A percentile compares a stretch with the other conserved stretches of the same genome.
phyloP scores from a whole-genome alignment of 2,113 vertebrate genomes.

The Notarius lentiginosus region DNA sequence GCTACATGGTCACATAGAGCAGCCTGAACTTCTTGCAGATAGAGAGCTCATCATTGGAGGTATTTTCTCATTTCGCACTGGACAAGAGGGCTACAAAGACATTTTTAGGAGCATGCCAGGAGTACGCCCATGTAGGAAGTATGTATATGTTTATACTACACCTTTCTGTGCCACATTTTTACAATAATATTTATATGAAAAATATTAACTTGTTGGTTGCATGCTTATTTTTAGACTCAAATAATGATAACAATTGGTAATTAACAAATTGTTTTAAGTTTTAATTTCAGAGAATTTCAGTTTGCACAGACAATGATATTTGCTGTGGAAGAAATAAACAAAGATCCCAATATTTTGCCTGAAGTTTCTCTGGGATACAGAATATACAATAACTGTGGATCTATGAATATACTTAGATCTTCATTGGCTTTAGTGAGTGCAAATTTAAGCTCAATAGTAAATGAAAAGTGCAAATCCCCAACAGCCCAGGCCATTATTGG shows the following conservation, averaged over 20 bases:
- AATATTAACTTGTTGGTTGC: neutral
- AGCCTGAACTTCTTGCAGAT: slow-evolving; percentile 64
- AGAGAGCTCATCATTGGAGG: slow-evolving; percentile 73
- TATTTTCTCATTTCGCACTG: slow-evolving; percentile 76
- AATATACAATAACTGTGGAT: slow-evolving; percentile 74
- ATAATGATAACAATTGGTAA: neutral
- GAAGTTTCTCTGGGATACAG: slow-evolving; percentile 70
- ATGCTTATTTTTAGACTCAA: neutral
- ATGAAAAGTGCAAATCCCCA: slow-evolving; percentile 59
- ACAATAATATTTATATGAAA: neutral
- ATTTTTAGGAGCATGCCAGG: slow-evolving; percentile 66
- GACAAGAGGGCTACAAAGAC: slow-evolving; percentile 63
- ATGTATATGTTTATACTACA: slow-evolving; percentile 48
- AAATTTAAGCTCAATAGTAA: slow-evolving; percentile 45
- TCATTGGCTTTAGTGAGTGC: slow-evolving; percentile 68
- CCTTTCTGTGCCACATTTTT: neutral
- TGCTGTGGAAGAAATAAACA: slow-evolving; percentile 76
- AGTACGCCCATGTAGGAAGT: slow-evolving; percentile 69
- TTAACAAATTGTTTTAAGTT: slow-evolving; percentile 54
- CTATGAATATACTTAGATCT: slow-evolving; percentile 71
- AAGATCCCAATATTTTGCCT: slow-evolving; percentile 61
- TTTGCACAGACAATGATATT: slow-evolving; percentile 75
- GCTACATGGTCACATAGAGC: slow-evolving; percentile 50
- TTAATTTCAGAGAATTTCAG: slow-evolving; percentile 75
- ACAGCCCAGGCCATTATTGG: slow-evolving; percentile 72